These are phyloP conservation scores for Carassius gibelio DNA, from an alignment of 2,113 vertebrate species.

Conservation along the genomic window DNA sequence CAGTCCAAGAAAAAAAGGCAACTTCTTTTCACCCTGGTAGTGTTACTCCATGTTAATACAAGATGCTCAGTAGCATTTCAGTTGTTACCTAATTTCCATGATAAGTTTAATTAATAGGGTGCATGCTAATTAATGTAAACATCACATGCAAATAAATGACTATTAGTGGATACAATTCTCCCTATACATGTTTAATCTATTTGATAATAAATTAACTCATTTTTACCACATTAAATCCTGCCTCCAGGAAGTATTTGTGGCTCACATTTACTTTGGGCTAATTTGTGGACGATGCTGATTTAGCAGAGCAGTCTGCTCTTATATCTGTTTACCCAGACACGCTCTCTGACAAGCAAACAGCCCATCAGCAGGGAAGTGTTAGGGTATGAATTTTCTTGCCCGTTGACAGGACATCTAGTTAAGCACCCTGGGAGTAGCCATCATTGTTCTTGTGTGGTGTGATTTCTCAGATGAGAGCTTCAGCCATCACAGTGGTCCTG, in stretches of 20 bases:
- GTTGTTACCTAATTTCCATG: not conserved
- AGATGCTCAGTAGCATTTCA: not conserved
- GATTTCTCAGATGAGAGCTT: not conserved
- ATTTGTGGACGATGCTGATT: constrained; percentile 25
- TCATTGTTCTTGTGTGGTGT: constrained; percentile 22
- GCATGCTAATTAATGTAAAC: not conserved
- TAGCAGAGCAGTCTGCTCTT: not conserved
- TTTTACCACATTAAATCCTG: not conserved
- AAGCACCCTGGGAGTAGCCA: not conserved
- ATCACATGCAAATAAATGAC: not conserved
- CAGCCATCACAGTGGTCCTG: not conserved
- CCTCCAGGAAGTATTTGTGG: constrained; percentile 20
- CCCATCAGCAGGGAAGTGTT: constrained; percentile 21
- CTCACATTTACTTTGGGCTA: not conserved
- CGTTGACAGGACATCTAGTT: constrained; percentile 37
- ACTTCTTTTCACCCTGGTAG: not conserved
- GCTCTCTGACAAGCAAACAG: not conserved
- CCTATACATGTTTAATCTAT: not conserved
- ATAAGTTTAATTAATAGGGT: not conserved
- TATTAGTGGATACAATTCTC: not conserved
- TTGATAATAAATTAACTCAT: not conserved
- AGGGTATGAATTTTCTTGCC: constrained; percentile 4
- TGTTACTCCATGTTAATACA: not conserved
- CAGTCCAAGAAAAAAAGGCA: not conserved
- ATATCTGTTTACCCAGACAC: constrained; percentile 32